Percentiles rank a stretch among this genome's conserved stretches.
phyloP scores from a whole-genome alignment of 2,797 vertebrate species.

The Coilia nasus region DNA sequence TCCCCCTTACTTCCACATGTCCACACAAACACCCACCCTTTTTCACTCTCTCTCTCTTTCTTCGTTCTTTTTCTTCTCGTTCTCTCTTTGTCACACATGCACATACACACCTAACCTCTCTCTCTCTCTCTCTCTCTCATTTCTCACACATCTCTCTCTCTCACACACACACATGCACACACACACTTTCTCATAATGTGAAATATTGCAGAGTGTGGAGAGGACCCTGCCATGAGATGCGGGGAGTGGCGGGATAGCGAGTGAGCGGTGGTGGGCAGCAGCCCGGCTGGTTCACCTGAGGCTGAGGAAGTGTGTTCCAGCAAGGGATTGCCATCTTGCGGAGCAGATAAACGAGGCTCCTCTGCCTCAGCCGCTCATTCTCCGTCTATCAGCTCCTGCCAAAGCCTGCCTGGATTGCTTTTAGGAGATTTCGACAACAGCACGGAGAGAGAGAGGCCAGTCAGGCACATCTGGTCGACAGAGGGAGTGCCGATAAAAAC shows the following conservation, averaged over 20 bases:
- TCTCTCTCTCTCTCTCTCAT: no score
- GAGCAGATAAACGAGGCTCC: slow-evolving; percentile 29
- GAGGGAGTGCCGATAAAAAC: slow-evolving; percentile 30
- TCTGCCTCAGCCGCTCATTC: slow-evolving; percentile 12
- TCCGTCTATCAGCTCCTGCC: not conserved
- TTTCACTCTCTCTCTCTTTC: no score
- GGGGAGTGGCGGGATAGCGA: not conserved
- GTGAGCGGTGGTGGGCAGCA: not conserved
- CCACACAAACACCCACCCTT: not conserved
- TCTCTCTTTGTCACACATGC: no score
- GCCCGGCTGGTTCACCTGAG: slow-evolving; percentile 22
- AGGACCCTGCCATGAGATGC: not conserved
- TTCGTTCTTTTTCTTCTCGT: no score
- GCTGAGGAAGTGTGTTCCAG: slow-evolving; percentile 21
- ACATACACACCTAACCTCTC: no score
- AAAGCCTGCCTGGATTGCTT: slow-evolving; percentile 25
- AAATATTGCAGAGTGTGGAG: slow-evolving; percentile 1
- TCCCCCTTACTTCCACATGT: not conserved
- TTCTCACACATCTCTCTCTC: no score
- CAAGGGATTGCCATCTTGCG: slow-evolving; percentile 20
- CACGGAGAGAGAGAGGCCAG: slow-evolving; percentile 22
- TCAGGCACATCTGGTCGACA: slow-evolving; percentile 37
- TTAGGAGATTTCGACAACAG: slow-evolving; percentile 26
- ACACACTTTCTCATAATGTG: not conserved
- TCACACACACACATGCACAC: no score